Base-by-base conservation (phyloP, 2,888 invertebrate species). In the Drosophila borborema region DNA sequence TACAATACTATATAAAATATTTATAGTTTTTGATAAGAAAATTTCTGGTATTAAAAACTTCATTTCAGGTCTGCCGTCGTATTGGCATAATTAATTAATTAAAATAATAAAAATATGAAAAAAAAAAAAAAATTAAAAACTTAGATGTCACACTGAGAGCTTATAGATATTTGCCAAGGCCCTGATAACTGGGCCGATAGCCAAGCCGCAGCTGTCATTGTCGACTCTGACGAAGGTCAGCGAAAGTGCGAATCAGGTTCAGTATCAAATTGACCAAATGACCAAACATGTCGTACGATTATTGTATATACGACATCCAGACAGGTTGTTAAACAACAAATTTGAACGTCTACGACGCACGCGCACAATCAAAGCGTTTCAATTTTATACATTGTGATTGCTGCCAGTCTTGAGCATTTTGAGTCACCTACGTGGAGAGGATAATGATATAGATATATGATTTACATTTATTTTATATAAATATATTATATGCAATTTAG, bases 241-340 rank as follows among this genome's bases (percentile, higher is more conserved):
- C 56, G 48, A 40, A 48, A 41, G 55, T 69, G 53, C 55, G 63
- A 79, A 61, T 69, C 69, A 49, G 34, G 46, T 68, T 64, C 61
- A 49, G 59, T 58, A 40, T 46, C 56, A 38, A 34, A 49, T 41
- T 14, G 9, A 23, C 54, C 49, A 51, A 55, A 34, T 64, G 54
- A 62, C 64, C 59, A 59, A 64, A 68, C 59, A 68, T 61, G 68
- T 76, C 75, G 53, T 74, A 67, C 80, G 74, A 79, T 79, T 74
- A 34, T 66, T 63, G 31, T 65, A 54, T 54, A 54, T 40, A 40
- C 16, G 40, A 34, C 31, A 14, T 12, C 56, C 48, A 74, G 75
- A 74, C 63, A 67, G 59, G 46, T 77, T 66, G 72, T 61, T 58
- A 28, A 63, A 65, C 78, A 72, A 77, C 73, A 75, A 75, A 72